These are phyloP conservation scores for Paramuricea clavata DNA, from an alignment of 92 coral and sea anemone genomes.

Conservation along the genomic window DNA sequence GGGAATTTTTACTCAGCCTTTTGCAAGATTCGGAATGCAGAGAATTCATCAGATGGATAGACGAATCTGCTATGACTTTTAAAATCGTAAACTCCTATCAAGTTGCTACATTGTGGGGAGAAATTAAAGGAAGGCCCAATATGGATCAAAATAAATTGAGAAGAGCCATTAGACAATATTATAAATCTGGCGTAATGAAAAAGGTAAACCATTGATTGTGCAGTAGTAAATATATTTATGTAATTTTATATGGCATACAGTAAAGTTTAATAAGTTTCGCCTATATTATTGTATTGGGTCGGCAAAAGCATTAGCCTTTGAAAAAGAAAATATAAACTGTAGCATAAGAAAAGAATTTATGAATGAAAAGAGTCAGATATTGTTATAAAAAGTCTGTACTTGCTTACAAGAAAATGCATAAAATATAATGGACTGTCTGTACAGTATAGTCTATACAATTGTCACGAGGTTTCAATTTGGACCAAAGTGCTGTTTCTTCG, in stretches of 20 bases:
- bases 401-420: no score
- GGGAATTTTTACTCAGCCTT: slow-evolving; percentile 94
- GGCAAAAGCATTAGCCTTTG: no score
- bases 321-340: no score
- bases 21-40: slow-evolving; percentile 87
- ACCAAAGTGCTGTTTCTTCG: not conserved
- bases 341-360: no score
- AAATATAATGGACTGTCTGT: not conserved
- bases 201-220: slow-evolving; percentile 79
- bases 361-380: no score
- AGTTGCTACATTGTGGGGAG: slow-evolving; percentile 97
- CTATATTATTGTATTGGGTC: no score
- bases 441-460: not conserved
- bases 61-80: slow-evolving; percentile 82
- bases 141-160: slow-evolving; percentile 97
- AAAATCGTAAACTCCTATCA: slow-evolving; percentile 89
- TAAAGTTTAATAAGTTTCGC: no score
- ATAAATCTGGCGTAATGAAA: slow-evolving; percentile 88
- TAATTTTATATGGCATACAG: no score
- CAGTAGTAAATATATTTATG: no score
- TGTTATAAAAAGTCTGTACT: no score
- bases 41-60: slow-evolving; percentile 87
- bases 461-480: not conserved
- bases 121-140: slow-evolving; percentile 89
- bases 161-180: slow-evolving; percentile 94